Evolutionary conservation across 2,888 invertebrate genomes (phyloP), one percentile per base, ranked within the genome.

Genomic region (Azorinus chamasolen): DNA sequence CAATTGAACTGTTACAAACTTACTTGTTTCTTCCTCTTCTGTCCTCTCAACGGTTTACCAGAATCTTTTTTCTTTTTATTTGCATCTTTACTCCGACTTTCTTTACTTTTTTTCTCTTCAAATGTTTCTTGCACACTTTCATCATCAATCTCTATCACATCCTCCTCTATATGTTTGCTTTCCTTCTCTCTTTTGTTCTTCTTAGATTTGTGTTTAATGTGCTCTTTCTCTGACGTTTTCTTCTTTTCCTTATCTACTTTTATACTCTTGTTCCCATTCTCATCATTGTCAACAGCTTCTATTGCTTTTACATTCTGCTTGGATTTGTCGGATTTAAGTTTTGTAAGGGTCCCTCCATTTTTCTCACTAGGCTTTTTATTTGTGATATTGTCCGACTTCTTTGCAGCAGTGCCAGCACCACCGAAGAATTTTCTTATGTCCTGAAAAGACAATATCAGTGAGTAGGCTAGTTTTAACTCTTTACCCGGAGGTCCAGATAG

Each of bases 371-470:
- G 53, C 25, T 50, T 51, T 6, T 16, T 6, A 22, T 53, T 54
- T 8, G 25, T 20, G 12, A 22, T 22, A n/a, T 14, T n/a, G 16
- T 18, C 25, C 1, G 27, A 27, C 25, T 55, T 54, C 41, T 70
- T 70, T 1, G 48, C 27, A 18, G 25, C 55, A 24, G 39, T 32
- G 0, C 62, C 63, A 16, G 32, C 51, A 25, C 41, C n/a, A 12
- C 58, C 46, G 18, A 77, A 77, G 54, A 71, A 77, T 6, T 59
- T 77, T 22, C 77, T 27, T 14, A 77, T 77, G 58, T 77, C 76
- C 77, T 77, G 48, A 48, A 73, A 63, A 24, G 39, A 27, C 63
- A 4, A 48, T 41, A n/a, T 3, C 32, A 32, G 4, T 4, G 5
- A 32, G 32, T 32, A 32, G 32, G 32, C 32, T 32, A 4, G 10